Base-by-base conservation (phyloP, 2,888 invertebrate genomes). In the Emmelina monodactyla region DNA sequence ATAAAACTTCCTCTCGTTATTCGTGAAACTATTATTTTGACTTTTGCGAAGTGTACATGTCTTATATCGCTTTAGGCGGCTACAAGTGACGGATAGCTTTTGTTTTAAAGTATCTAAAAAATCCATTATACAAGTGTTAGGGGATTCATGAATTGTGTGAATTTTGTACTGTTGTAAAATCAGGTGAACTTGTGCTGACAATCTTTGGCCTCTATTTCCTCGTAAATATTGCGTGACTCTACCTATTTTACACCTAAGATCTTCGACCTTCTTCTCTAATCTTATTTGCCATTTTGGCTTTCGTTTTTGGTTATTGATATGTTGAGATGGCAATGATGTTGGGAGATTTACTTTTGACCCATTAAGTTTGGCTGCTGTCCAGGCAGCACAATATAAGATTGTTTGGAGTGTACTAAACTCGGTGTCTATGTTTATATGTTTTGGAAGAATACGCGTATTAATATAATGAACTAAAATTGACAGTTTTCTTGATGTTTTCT, bases 21-120 rank as follows among this genome's bases (percentile, higher is more conserved):
- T 31, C 7, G 12, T 22, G 10, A 42, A 42, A 28, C 36, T 37
- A 7, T 28, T 34, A 15, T 42, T 42, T 22, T 42, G 39, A 19
- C 5, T 19, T 19, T 19, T 19, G 19, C 19, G 19, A 9, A 19
- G 19, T 19, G 12, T 37, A 22, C 39, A 39, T 16, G 16, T 11
- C 11, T 25, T 32, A 15, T 41, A 39, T 25, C 41, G 19, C 12
- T 31, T 28, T 12, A 41, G 19, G 1, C 41, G 32, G 12, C 31
- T 34, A 14, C 25, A 16, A 9, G 29, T 28, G 4, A 34, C 37
- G 7, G 16, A 16, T 9, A 40, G 32, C 34, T 41, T 41, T 32
- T 40, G 40, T 33, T 38, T 38, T 2, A 41, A 22, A n/a, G 38
- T 41, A 15, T 41, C 40, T 22, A 41, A 13, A 12, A 31, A 33